A percentile compares a stretch with the other conserved stretches of the same genome.
phyloP scores from a whole-genome alignment of 2,888 invertebrate species.

The Ochlodes sylvanus region DNA sequence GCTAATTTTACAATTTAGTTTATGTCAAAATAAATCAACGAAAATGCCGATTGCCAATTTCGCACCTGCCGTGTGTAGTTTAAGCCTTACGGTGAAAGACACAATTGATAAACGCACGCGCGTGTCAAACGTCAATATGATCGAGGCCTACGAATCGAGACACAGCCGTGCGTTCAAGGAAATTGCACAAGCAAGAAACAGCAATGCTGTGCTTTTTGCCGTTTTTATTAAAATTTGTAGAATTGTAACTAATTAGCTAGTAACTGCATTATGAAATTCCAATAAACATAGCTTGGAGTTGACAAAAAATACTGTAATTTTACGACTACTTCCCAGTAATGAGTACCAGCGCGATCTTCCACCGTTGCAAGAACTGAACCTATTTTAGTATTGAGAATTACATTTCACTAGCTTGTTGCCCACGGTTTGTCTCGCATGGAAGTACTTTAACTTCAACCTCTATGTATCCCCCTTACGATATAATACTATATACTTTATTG shows the following conservation, averaged over 20 bases:
- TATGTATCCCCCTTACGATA: no score
- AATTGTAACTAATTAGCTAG: slow-evolving; percentile 7
- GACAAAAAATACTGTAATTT: not conserved
- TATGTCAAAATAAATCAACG: no score
- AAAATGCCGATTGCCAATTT: no score
- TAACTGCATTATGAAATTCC: slow-evolving; percentile 9
- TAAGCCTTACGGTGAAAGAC: no score
- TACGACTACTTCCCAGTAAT: not conserved
- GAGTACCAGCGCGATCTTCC: not conserved
- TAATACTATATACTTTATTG: no score
- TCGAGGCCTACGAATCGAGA: not conserved
- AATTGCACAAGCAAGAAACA: not conserved
- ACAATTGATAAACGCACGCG: no score
- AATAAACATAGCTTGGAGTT: not conserved
- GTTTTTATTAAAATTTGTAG: slow-evolving; percentile 1
- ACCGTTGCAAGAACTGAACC: not conserved
- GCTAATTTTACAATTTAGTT: no score
- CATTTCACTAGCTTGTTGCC: no score
- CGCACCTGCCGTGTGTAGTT: no score
- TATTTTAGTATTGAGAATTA: not conserved
- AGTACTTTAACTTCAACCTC: no score
- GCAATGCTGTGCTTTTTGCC: not conserved
- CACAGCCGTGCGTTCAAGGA: not conserved
- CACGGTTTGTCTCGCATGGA: no score
- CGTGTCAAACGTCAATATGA: not conserved